Evolutionary conservation across 2,113 vertebrate species (phyloP), one percentile per base, ranked within the genome.

Genomic region (Corythornis cristatus): DNA sequence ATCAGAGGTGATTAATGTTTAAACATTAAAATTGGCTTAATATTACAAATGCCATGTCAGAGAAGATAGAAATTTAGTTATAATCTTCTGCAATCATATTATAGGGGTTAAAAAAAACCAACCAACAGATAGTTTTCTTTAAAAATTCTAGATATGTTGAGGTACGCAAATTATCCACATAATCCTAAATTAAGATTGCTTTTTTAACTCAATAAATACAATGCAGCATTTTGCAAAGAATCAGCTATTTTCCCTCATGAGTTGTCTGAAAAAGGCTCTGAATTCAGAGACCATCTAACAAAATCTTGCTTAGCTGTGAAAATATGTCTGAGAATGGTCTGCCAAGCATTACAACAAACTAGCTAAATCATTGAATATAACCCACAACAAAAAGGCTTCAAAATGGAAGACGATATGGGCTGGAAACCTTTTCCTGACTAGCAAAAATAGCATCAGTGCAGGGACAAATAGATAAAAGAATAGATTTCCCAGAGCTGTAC

Each of bases 261-360:
- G 89, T 83, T 95, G 93, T 82, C 86, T 93, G 96, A 97, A 97
- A 96, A 97, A 91, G 28, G 84, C 93, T 96, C 70, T 95, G 95
- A 96, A 96, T 97, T 97, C 96, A 96, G 96, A 97, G 79, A 92
- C 92, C 85, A 96, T 97, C 95, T 91, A 97, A 56, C 82, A 97
- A 96, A 97, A 97, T 97, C 95, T 97, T 97, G 96, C 97, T 97
- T 97, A 97, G 94, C 95, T 97, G 96, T 97, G 96, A 97, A 97
- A 98, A 97, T 97, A 97, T 97, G 93, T 95, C 96, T 77, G 71
- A 95, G 93, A 93, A 97, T 96, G 96, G 66, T 96, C 91, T 93
- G 95, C 94, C 90, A 96, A 97, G 92, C 96, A 96, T 97, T 95
- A 86, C 65, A 92, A 64, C 83, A 93, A 96, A 86, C 83, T 51